Evolutionary conservation across 1,140 invertebrate genomes (phyloP), one percentile per base, ranked within the genome.

Genomic region (Diprion similis): DNA sequence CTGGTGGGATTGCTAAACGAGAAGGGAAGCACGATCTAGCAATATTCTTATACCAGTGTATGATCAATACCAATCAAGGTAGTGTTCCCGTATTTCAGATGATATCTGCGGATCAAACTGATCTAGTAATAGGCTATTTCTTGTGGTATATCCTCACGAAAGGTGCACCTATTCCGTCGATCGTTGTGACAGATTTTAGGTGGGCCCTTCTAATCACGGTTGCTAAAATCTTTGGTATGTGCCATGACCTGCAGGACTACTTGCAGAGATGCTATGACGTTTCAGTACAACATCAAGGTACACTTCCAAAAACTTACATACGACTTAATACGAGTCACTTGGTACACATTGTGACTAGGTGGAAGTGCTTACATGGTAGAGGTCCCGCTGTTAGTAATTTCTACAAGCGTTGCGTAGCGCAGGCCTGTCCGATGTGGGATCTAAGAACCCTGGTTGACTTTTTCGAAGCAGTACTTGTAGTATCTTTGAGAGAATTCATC

Each of bases 71-170:
- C 0, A 7, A 66, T 8, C 68, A 75, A 75, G 73, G 75, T 3
- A 78, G 73, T 66, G 66, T 77, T 0, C 77, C 77, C 11, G 68
- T 71, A 8, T 78, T 78, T 47, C 77, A 78, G 13, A 77, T 77
- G 73, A 18, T 78, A 0, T 72, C 77, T 7, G 73, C 66, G 0
- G 71, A 78, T 66, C 77, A 78, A 51, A 64, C 71, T 15, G 71
- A 73, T 0, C 66, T 78, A 6, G 11, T 17, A 17, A 64, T 78
- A 18, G 75, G 64, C 0, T 13, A 71, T 70, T 78, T 78, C 71
- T 65, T 75, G 45, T 65, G 69, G 0, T 48, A 66, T 7, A 78
- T 78, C 72, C 11, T 78, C 7, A 37, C 47, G n/a, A 24, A 10
- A 37, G 68, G 66, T 68, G 71, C 46, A 11, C 77, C 71, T 0